These are phyloP conservation scores for Carassius gibelio DNA, from an alignment of 2,113 vertebrate species.

Conservation along the genomic window DNA sequence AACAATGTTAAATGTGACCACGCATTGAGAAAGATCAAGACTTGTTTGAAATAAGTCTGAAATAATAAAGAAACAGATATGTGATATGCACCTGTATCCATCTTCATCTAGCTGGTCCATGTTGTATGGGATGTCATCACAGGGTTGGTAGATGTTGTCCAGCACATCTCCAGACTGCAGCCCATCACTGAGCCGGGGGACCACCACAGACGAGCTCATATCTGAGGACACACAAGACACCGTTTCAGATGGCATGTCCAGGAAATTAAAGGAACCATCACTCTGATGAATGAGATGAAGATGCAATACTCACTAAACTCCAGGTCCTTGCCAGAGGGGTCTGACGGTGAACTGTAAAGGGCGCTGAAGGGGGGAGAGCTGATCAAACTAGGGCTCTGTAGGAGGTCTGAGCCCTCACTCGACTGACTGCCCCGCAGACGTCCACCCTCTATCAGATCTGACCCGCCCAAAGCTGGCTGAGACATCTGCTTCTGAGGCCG, in stretches of 20 bases:
- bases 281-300: not conserved
- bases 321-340: conserved; percentile 71
- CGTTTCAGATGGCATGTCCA: not conserved
- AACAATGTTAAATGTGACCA: too few relatives aligned
- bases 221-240: conserved; percentile 11
- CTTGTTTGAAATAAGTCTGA: conserved; percentile 18
- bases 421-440: conserved; percentile 81
- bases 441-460: conserved; percentile 79
- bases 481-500: conserved; percentile 85
- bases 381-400: conserved; percentile 70
- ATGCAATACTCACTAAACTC: conserved; percentile 66
- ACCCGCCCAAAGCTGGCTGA: conserved; percentile 77
- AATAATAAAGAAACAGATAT: not conserved
- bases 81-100: conserved; percentile 79
- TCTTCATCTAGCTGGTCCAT: conserved; percentile 93
- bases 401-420: conserved; percentile 80
- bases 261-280: not conserved
- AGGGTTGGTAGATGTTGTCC: conserved; percentile 80
- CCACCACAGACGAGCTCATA: conserved; percentile 62
- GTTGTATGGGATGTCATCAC: conserved; percentile 80
- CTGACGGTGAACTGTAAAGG: conserved; percentile 66
- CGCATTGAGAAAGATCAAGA: not conserved
- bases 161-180: conserved; percentile 73
- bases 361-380: conserved; percentile 70
- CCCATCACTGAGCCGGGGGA: conserved; percentile 78